phyloP scores from a whole-genome alignment of 1,140 invertebrate genomes.

The Branchinecta lynchi region DNA sequence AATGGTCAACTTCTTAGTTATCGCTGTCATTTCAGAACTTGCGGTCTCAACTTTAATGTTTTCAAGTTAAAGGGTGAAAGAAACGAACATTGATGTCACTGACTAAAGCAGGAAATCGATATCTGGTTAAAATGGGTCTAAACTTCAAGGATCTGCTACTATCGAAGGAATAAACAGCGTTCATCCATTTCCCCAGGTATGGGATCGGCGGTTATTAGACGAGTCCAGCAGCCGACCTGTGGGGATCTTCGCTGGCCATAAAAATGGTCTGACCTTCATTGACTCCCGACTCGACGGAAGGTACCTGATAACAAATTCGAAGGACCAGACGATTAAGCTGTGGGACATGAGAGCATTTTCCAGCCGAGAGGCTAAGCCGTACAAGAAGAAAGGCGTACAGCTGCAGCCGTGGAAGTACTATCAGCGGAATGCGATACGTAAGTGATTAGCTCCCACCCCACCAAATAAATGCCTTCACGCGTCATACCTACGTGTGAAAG shows the following conservation, averaged over 20 bases:
- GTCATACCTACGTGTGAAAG: too few relatives aligned
- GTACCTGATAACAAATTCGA: constrained; percentile 67
- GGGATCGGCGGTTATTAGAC: constrained; percentile 56
- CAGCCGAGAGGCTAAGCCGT: constrained; percentile 36
- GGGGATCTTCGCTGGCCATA: constrained; percentile 61
- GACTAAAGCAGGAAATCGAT: too few relatives aligned
- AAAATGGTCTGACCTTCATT: constrained; percentile 67
- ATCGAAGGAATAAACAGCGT: too few relatives aligned
- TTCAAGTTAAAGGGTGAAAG: too few relatives aligned
- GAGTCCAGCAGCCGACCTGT: constrained; percentile 47
- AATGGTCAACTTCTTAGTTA: too few relatives aligned
- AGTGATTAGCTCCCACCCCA: too few relatives aligned
- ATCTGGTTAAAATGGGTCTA: too few relatives aligned
- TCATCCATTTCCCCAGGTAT: constrained; percentile 40
- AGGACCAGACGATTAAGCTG: constrained; percentile 78
- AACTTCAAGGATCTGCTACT: too few relatives aligned
- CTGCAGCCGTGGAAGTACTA: constrained; percentile 66
- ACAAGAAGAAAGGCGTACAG: constrained; percentile 41
- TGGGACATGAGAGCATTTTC: constrained; percentile 62
- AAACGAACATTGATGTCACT: too few relatives aligned
- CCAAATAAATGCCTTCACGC: too few relatives aligned
- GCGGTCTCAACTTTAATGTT: too few relatives aligned
- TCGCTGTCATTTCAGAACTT: too few relatives aligned
- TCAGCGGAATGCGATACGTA: constrained; percentile 54
- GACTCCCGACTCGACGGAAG: constrained; percentile 61